phyloP scores from a whole-genome alignment of 2,797 vertebrate genomes.

The Clarias platycephalus region DNA sequence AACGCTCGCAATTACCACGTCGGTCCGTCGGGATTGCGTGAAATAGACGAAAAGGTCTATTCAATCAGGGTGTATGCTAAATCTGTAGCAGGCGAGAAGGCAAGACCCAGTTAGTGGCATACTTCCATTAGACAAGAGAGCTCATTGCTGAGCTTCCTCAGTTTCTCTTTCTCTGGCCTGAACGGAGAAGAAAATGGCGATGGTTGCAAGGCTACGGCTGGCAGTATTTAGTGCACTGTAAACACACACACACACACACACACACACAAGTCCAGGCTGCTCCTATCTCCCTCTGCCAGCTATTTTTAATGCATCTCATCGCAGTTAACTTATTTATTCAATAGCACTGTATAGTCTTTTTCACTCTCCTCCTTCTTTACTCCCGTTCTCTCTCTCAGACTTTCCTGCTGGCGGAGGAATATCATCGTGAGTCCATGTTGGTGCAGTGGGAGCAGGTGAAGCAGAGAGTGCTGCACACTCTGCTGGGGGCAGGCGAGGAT shows the following conservation, averaged over 20 bases:
- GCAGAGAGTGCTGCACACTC: conserved; percentile 92
- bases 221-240: conserved; percentile 32
- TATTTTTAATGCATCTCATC: conserved; percentile 55
- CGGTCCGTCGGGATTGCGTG: conserved; percentile 65
- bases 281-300: conserved; percentile 36
- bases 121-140: conserved; percentile 44
- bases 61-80: conserved; percentile 57
- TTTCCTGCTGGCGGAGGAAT: conserved; percentile 94
- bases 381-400: conserved; percentile 73
- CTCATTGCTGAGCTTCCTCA: conserved; percentile 17
- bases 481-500: conserved; percentile 95
- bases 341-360: conserved; percentile 24
- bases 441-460: conserved; percentile 99
- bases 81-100: conserved; percentile 53
- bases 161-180: conserved; percentile 30
- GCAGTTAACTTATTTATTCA: conserved; percentile 51
- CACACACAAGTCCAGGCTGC: conserved; percentile 32
- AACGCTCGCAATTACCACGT: conserved; percentile 70
- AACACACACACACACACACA: not conserved
- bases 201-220: conserved; percentile 22
- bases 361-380: not conserved
- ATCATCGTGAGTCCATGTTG: conserved; percentile 97
- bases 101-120: conserved; percentile 56
- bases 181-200: conserved; percentile 27
- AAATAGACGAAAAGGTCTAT: conserved; percentile 70